Evolutionary conservation across 2,113 vertebrate species (phyloP), one percentile per base, ranked within the genome.

Genomic region (Tyrannus savana): DNA sequence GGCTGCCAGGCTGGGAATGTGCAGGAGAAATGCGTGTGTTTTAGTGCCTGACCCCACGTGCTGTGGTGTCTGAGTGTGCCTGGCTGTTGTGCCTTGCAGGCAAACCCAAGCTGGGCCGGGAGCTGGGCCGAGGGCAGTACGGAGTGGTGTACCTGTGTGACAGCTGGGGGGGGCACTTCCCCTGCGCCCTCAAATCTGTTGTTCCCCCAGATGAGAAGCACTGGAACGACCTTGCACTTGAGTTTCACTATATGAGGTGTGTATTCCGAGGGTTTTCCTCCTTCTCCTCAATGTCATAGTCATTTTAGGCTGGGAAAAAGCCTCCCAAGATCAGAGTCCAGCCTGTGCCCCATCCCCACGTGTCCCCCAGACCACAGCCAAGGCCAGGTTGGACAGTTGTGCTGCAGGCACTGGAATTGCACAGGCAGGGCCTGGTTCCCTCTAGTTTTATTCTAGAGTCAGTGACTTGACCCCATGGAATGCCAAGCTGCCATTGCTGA

Each of bases 191-290:
- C 25, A 99, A 99, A 94, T 99, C 99, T 4, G 99, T 99, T 37
- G 98, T 99, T 3, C 99, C 99, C 18, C 99, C 99, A 5, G 99
- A 99, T n/a, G 99, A 99, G 94, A 99, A 99, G 97, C 99, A 99
- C 97, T 99, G 99, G 99, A 99, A 99, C 30, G 99, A 99, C 95
- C 98, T 99, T 78, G 99, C 99, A 11, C 97, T 99, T 68, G 99
- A 99, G 96, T 99, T 99, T 96, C 99, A 99, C 98, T 99, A 99
- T 94, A 99, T 99, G 90, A 98, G 99, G 99, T 99, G 47, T 7
- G 97, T 92, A 7, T 30, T 6, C 1, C 23, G 10, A 30, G 31
- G 0, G 3, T 56, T 25, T 25, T 5, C 39, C 58, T 49, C 5
- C 0, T 44, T 10, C 33, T 79, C 44, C 8, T 27, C 3, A 6